These are phyloP conservation scores for Cyclopterus lumpus DNA, from an alignment of 2,797 vertebrate genomes.

Conservation along the genomic window DNA sequence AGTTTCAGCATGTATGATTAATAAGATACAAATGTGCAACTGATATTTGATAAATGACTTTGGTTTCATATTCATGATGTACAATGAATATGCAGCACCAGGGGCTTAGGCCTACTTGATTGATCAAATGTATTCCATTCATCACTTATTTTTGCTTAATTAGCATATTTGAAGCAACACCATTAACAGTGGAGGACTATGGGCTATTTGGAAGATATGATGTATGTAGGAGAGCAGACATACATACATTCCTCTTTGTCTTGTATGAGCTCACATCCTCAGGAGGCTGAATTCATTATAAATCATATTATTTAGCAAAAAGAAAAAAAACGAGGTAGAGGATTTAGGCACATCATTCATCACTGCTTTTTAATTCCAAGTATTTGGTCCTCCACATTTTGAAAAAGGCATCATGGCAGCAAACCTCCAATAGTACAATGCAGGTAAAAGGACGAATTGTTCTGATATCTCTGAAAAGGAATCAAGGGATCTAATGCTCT, in stretches of 20 bases:
- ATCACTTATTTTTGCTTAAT: conserved; percentile 82
- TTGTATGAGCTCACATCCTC: conserved; percentile 52
- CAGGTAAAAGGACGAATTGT: conserved; percentile 50
- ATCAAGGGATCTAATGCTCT: conserved; percentile 48
- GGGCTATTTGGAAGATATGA: conserved; percentile 77
- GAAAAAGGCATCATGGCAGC: conserved; percentile 21
- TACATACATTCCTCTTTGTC: conserved; percentile 73
- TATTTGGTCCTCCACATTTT: conserved; percentile 33
- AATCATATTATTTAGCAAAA: conserved; percentile 45
- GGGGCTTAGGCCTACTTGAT: conserved; percentile 81
- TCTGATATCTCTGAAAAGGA: conserved; percentile 44
- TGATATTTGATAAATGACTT: conserved; percentile 83
- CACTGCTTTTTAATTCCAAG: conserved; percentile 6
- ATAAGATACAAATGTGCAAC: conserved; percentile 83
- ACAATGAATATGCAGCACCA: conserved; percentile 83
- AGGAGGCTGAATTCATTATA: conserved; percentile 62
- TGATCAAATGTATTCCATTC: conserved; percentile 85
- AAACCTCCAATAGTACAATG: conserved; percentile 18
- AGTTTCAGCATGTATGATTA: conserved; percentile 82
- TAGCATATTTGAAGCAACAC: conserved; percentile 81
- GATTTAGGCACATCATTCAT: conserved; percentile 31
- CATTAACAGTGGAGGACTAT: conserved; percentile 74
- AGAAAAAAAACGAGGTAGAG: conserved; percentile 2
- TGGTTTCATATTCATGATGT: conserved; percentile 82
- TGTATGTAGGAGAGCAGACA: conserved; percentile 70